phyloP scores from a whole-genome alignment of 2,888 invertebrate species.

The Drosophila kokeensis region DNA sequence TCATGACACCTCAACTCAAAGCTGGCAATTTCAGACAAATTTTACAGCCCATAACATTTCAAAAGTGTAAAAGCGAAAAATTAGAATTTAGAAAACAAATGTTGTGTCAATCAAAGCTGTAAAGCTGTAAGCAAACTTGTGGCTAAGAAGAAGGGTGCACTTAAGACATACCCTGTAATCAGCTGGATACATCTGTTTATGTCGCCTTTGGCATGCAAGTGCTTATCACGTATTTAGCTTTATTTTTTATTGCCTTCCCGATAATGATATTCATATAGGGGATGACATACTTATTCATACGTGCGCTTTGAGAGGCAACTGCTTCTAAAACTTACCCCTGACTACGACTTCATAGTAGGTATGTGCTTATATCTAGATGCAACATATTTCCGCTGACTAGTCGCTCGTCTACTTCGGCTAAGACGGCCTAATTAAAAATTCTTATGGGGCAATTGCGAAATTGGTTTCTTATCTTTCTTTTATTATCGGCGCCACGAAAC shows the following conservation, averaged over 20 bases:
- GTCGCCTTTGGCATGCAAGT: constrained; percentile 35
- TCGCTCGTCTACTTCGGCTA: constrained; percentile 14
- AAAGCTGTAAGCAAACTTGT: not conserved
- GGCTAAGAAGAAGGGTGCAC: not conserved
- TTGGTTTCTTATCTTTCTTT: constrained; percentile 82
- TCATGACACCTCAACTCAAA: constrained; percentile 19
- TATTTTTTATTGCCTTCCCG: constrained; percentile 48
- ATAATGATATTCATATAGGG: constrained; percentile 30
- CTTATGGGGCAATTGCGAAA: constrained; percentile 80
- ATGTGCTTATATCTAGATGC: constrained; percentile 47
- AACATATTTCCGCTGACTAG: constrained; percentile 41
- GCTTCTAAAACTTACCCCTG: constrained; percentile 13
- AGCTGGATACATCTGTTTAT: not conserved
- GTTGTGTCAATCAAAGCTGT: constrained; percentile 6
- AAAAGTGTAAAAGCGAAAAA: constrained; percentile 2
- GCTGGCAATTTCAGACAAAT: constrained; percentile 2
- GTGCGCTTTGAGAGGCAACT: constrained; percentile 48
- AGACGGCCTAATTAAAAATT: constrained; percentile 81
- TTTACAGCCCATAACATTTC: constrained; percentile 3
- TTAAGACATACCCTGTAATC: constrained; percentile 7
- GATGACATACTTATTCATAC: constrained; percentile 15
- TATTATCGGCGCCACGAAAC: constrained; percentile 79
- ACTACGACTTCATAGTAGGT: not conserved
- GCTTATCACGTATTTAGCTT: constrained; percentile 78
- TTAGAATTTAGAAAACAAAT: constrained; percentile 17